A percentile compares a stretch with the other conserved stretches of the same genome.
Evolutionary conservation across 1,140 invertebrate genomes (phyloP).

Genomic region (Scylla paramamosain): DNA sequence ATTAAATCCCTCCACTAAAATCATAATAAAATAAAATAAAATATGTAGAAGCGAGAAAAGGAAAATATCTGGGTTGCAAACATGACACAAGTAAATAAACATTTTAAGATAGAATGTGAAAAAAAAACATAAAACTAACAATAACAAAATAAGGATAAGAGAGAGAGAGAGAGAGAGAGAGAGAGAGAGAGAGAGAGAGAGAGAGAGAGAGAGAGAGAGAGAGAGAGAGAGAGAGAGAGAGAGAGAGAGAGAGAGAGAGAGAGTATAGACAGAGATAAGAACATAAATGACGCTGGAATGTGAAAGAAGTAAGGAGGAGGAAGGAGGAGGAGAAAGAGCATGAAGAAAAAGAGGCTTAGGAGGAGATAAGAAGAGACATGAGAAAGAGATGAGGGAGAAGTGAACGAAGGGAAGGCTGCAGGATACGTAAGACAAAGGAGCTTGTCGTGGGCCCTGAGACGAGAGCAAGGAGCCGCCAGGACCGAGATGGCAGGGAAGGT

Average conservation of each 20-base stretch:
- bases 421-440: too few relatives aligned
- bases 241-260: constrained; percentile 11
- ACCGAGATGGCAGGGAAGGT: not conserved
- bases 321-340: too few relatives aligned
- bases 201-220: not conserved
- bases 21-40: too few relatives aligned
- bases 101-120: too few relatives aligned
- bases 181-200: not conserved
- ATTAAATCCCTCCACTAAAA: too few relatives aligned
- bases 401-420: not conserved
- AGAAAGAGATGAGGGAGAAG: not conserved
- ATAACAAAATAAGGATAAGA: not conserved
- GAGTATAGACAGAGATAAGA: not conserved
- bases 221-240: not conserved
- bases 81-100: too few relatives aligned
- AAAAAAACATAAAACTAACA: not conserved
- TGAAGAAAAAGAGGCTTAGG: not conserved
- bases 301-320: too few relatives aligned
- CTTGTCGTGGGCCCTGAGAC: too few relatives aligned
- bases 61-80: too few relatives aligned
- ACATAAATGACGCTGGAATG: too few relatives aligned
- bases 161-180: not conserved
- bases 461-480: not conserved
- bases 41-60: too few relatives aligned
- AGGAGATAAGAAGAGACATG: not conserved